Percentiles rank a stretch among this genome's conserved stretches.
phyloP scores from a whole-genome alignment of 30 jellyfish, hydroid and myxozoan species.

The Chrysaora quinquecirrha region DNA sequence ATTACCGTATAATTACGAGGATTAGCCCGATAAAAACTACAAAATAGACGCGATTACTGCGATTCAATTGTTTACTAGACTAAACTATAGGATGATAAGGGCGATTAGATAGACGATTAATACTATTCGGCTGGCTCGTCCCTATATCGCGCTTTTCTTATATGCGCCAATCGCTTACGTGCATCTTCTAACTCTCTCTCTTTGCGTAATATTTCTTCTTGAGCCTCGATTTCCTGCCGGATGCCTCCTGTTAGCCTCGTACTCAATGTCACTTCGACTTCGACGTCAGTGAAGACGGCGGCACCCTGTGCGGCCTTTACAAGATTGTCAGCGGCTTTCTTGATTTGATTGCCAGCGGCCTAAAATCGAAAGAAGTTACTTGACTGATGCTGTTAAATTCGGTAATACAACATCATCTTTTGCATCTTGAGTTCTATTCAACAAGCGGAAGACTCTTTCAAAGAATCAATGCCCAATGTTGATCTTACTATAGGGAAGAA shows the following conservation, averaged over 20 bases:
- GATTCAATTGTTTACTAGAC: too few species aligned
- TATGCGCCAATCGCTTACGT: slow-evolving; percentile 75
- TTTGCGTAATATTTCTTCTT: slow-evolving; percentile 87
- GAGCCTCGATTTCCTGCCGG: slow-evolving; percentile 96
- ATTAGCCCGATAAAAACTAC: too few species aligned
- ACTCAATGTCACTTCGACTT: slow-evolving; percentile 87
- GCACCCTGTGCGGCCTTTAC: slow-evolving; percentile 99
- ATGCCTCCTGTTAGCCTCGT: slow-evolving; percentile 90
- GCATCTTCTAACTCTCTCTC: slow-evolving; percentile 97
- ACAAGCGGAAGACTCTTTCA: too few species aligned
- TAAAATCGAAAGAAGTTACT: slow-evolving; percentile 14
- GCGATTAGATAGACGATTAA: too few species aligned
- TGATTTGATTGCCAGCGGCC: slow-evolving; percentile 99
- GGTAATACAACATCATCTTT: background rate
- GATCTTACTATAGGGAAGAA: too few species aligned
- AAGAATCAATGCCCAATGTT: too few species aligned
- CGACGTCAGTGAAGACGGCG: slow-evolving; percentile 92
- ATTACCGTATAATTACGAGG: too few species aligned
- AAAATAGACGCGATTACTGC: too few species aligned
- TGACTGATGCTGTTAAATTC: too few species aligned
- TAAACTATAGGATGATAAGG: too few species aligned
- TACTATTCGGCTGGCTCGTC: slow-evolving; percentile 88
- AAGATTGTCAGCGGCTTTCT: slow-evolving; percentile 96
- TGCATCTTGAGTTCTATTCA: too few species aligned
- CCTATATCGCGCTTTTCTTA: slow-evolving; percentile 87